These are phyloP conservation scores for Anniella stebbinsi DNA, from an alignment of 2,797 vertebrate species.

Conservation along the genomic window DNA sequence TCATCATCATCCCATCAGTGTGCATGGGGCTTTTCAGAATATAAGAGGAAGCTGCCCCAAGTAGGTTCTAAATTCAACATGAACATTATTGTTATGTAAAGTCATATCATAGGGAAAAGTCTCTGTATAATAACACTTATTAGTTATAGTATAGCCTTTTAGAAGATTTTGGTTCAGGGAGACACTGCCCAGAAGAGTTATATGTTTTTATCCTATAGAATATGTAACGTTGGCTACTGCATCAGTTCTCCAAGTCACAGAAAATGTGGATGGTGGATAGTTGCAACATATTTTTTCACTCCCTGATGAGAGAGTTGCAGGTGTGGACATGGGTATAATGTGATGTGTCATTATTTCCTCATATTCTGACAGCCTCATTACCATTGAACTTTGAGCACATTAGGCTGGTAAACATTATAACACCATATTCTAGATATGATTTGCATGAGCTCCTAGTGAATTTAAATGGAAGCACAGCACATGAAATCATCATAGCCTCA, in stretches of 20 bases:
- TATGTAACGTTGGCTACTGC: background rate
- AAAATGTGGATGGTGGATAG: background rate
- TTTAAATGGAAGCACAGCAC: slow-evolving; percentile 10
- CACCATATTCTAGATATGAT: background rate
- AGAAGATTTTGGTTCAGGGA: background rate
- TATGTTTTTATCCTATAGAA: too few relatives aligned
- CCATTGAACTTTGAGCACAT: background rate
- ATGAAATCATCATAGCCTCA: slow-evolving; percentile 5
- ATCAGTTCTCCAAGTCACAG: background rate
- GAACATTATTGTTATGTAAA: background rate
- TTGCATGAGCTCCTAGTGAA: background rate
- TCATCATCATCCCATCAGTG: background rate
- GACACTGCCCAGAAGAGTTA: background rate
- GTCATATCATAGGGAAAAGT: background rate
- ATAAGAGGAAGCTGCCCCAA: background rate
- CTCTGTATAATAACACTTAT: background rate
- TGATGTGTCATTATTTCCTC: rapidly evolving
- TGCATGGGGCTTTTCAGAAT: too few relatives aligned
- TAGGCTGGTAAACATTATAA: slow-evolving; percentile 7
- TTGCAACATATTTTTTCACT: background rate
- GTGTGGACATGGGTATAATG: background rate
- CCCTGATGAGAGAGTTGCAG: background rate
- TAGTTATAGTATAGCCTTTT: background rate
- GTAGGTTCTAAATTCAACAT: background rate
- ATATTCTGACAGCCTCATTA: slow-evolving; percentile 1